These are phyloP conservation scores for Grammomys dolichurus DNA, from an alignment of 2,113 vertebrate species.

Conservation along the genomic window DNA sequence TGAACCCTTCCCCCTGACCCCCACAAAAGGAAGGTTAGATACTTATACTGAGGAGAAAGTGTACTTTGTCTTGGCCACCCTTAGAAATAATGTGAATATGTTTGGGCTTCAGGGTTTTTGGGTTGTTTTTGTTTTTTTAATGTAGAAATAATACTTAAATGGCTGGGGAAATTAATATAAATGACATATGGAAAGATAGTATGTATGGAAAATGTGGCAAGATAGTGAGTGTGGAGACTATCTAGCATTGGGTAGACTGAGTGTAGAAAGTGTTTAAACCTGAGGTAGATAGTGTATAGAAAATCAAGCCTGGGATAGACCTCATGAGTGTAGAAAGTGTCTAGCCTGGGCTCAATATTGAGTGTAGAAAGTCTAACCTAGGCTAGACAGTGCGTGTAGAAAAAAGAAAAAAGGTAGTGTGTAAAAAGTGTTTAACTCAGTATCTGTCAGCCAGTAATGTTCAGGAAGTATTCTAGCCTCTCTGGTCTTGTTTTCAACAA, in stretches of 20 bases:
- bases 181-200: neutral
- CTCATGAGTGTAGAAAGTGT: neutral
- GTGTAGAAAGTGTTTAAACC: too few relatives aligned
- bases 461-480: neutral
- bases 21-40: neutral
- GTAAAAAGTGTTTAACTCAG: neutral
- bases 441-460: neutral
- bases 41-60: neutral
- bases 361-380: neutral
- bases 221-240: neutral
- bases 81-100: neutral
- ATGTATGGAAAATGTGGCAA: neutral
- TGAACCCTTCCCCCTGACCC: neutral
- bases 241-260: neutral
- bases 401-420: neutral
- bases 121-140: neutral
- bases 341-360: neutral
- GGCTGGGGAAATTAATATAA: neutral
- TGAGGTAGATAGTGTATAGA: neutral
- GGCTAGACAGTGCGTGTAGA: neutral
- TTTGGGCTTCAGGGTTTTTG: neutral
- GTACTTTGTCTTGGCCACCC: neutral
- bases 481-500: neutral
- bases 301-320: neutral
- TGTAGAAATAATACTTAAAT: neutral